Percentiles rank a stretch among this genome's conserved stretches.
These are phyloP conservation scores for Spodoptera picta DNA, from an alignment of 2,888 invertebrate species.

Conservation along the genomic window DNA sequence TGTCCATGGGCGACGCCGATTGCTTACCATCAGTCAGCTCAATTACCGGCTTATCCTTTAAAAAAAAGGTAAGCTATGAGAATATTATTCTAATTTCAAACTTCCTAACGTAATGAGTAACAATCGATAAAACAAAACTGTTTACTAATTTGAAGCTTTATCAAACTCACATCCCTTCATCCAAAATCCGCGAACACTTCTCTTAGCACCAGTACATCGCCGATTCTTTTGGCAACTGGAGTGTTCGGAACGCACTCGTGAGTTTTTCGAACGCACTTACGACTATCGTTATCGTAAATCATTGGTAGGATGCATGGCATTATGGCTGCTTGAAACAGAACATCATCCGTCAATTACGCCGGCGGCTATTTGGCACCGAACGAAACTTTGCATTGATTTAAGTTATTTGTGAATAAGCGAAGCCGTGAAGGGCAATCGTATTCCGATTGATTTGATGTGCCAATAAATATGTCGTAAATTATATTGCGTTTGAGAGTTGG, in stretches of 20 bases:
- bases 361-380: slow-evolving; percentile 49
- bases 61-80: too few relatives aligned
- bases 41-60: too few relatives aligned
- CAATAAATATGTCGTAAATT: slow-evolving; percentile 30
- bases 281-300: slow-evolving; percentile 80
- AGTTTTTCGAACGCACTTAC: slow-evolving; percentile 79
- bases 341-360: slow-evolving; percentile 52
- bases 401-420: slow-evolving; percentile 47
- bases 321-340: slow-evolving; percentile 53
- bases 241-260: slow-evolving; percentile 68
- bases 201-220: slow-evolving; percentile 62
- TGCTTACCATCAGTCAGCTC: too few relatives aligned
- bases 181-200: slow-evolving; percentile 49
- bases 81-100: too few relatives aligned
- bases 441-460: slow-evolving; percentile 23
- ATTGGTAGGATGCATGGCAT: slow-evolving; percentile 49
- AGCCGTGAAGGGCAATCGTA: slow-evolving; percentile 25
- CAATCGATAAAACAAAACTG: too few relatives aligned
- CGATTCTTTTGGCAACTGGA: slow-evolving; percentile 84
- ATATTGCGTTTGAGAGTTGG: slow-evolving; percentile 3
- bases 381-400: slow-evolving; percentile 29
- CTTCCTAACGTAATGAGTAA: too few relatives aligned
- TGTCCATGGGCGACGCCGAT: too few relatives aligned
- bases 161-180: not conserved
- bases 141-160: too few relatives aligned